Conservation (phyloP, 2,113 vertebrate species). For the Okapia johnstoni region DNA sequence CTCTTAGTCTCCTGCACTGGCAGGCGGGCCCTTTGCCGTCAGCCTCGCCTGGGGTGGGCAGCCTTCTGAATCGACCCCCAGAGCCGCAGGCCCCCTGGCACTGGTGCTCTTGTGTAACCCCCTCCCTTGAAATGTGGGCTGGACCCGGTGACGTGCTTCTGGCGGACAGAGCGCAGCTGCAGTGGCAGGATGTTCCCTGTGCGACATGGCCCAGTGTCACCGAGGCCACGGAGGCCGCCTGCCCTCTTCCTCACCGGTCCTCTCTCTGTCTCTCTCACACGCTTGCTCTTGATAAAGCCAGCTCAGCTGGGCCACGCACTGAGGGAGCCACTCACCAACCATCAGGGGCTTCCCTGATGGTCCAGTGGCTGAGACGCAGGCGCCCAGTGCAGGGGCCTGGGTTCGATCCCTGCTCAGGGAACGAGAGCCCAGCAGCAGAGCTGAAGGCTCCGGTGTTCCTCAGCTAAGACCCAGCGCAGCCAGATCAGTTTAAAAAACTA, state of each 20-base stretch:
- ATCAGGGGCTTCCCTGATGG: background rate
- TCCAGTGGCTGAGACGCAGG: background rate
- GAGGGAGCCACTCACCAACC: background rate
- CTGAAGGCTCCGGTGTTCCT: rapidly evolving
- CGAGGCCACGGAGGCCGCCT: background rate
- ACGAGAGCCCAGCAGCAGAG: rapidly evolving
- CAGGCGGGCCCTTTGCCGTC: background rate
- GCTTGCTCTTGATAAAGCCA: background rate
- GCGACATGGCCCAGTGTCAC: rapidly evolving
- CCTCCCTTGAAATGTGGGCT: background rate
- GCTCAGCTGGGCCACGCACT: background rate
- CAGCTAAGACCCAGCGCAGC: background rate
- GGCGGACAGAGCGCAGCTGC: background rate
- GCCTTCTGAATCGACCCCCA: background rate
- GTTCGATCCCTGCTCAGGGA: background rate
- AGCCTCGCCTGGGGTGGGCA: background rate
- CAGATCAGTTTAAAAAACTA: background rate
- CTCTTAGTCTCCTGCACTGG: background rate
- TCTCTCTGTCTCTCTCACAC: background rate
- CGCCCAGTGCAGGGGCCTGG: background rate
- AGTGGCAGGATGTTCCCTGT: background rate
- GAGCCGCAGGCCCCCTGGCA: background rate
- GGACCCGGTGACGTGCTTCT: background rate
- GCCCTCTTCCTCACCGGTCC: background rate
- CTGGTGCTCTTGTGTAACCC: too few species aligned